A percentile compares a stretch with the other conserved stretches of the same genome.
Evolutionary conservation across 2,888 invertebrate species (phyloP).

Genomic region (Andrena chrysosceles): DNA sequence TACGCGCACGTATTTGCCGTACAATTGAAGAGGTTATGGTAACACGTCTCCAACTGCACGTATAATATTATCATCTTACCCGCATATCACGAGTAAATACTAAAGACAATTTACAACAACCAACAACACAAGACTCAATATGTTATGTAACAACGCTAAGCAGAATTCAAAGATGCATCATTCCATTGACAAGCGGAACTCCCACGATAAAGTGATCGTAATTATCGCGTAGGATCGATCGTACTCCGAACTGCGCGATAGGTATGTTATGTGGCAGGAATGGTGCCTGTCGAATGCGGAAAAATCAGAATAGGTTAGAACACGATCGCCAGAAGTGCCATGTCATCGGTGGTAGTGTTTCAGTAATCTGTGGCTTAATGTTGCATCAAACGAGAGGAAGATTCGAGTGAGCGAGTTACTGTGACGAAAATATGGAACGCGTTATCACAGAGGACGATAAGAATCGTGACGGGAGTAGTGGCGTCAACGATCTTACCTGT

Average conservation of each 20-base stretch:
- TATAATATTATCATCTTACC: neutral
- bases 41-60: slow-evolving; percentile 16
- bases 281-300: neutral
- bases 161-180: neutral
- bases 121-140: neutral
- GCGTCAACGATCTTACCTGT: slow-evolving; percentile 78
- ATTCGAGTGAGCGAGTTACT: neutral
- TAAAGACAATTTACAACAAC: neutral
- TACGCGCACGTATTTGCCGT: neutral
- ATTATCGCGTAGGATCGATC: slow-evolving; percentile 32
- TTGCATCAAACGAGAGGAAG: too few species aligned
- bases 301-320: slow-evolving; percentile 52
- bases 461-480: slow-evolving; percentile 28
- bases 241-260: neutral
- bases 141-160: neutral
- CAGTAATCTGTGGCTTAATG: neutral
- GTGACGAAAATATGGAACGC: slow-evolving; percentile 16
- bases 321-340: neutral
- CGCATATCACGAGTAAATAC: neutral
- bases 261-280: slow-evolving; percentile 17
- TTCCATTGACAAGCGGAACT: neutral
- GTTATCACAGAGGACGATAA: slow-evolving; percentile 29
- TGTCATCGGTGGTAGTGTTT: neutral
- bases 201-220: slow-evolving; percentile 13
- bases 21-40: slow-evolving; percentile 35